These are phyloP conservation scores for Oreochromis grahami DNA, from an alignment of 2,797 vertebrate genomes.

Conservation along the genomic window DNA sequence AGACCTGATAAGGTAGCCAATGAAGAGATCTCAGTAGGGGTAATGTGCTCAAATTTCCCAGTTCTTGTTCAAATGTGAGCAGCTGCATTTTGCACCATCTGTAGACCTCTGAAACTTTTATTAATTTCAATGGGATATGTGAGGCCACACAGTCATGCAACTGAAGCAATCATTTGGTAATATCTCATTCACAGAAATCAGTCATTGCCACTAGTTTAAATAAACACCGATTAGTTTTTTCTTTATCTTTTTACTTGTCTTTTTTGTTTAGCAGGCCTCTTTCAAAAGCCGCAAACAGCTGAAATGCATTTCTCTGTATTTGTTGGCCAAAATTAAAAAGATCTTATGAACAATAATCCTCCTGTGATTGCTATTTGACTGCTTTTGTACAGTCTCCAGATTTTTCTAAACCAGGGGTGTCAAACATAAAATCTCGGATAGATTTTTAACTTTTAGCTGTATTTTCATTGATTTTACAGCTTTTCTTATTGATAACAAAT, in stretches of 20 bases:
- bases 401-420: not conserved
- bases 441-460: not conserved
- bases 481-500: not conserved
- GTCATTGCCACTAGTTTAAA: not conserved
- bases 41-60: too few species aligned
- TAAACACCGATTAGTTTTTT: not conserved
- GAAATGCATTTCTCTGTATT: not conserved
- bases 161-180: not conserved
- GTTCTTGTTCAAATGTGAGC: too few species aligned
- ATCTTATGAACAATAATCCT: not conserved
- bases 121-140: not conserved
- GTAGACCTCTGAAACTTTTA: not conserved
- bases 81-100: too few species aligned
- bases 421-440: not conserved
- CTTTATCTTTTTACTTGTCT: not conserved
- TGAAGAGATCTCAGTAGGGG: too few species aligned
- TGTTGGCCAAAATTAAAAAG: not conserved
- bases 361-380: not conserved
- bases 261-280: not conserved
- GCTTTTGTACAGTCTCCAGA: not conserved
- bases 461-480: not conserved
- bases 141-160: not conserved
- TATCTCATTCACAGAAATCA: rapidly evolving
- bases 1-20: too few species aligned
- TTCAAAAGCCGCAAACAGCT: not conserved